phyloP scores from a whole-genome alignment of 1,140 invertebrate genomes.

The Zaprionus gabonicus region DNA sequence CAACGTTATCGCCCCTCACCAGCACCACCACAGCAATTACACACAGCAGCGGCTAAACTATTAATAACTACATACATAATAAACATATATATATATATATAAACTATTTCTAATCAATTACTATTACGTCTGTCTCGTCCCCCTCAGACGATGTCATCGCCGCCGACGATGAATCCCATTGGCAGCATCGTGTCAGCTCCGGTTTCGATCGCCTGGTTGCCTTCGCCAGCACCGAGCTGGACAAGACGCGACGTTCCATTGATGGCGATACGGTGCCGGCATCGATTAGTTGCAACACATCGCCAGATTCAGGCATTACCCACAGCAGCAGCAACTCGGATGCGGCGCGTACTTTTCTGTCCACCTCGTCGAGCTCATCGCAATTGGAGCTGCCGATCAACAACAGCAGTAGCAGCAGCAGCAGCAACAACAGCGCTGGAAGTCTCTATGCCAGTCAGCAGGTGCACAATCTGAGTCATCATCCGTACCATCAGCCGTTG shows the following conservation, averaged over 20 bases:
- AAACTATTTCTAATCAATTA: slow-evolving; percentile 1
- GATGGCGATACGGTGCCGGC: slow-evolving; percentile 86
- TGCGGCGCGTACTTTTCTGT: slow-evolving; percentile 86
- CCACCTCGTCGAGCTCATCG: slow-evolving; percentile 84
- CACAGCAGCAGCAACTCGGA: slow-evolving; percentile 86
- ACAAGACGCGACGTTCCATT: slow-evolving; percentile 90
- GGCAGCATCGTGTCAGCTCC: slow-evolving; percentile 93
- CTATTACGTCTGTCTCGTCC: neutral
- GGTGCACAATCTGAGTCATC: slow-evolving; percentile 55
- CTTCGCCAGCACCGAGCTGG: slow-evolving; percentile 93
- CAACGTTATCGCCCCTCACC: slow-evolving; percentile 31
- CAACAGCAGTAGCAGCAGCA: slow-evolving; percentile 62
- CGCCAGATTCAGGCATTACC: slow-evolving; percentile 90
- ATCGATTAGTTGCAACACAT: slow-evolving; percentile 88
- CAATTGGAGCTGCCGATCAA: slow-evolving; percentile 77
- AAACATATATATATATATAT: neutral
- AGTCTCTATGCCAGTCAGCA: slow-evolving; percentile 51
- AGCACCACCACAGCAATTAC: slow-evolving; percentile 4
- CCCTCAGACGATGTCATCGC: slow-evolving; percentile 83
- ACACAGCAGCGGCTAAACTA: slow-evolving; percentile 25
- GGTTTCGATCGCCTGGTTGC: slow-evolving; percentile 93
- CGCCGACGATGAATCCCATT: slow-evolving; percentile 87
- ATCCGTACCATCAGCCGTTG: slow-evolving; percentile 29
- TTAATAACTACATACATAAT: neutral
- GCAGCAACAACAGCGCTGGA: slow-evolving; percentile 32